These are phyloP conservation scores for Morone chrysops DNA, from an alignment of 2,113 vertebrate genomes.

Conservation along the genomic window DNA sequence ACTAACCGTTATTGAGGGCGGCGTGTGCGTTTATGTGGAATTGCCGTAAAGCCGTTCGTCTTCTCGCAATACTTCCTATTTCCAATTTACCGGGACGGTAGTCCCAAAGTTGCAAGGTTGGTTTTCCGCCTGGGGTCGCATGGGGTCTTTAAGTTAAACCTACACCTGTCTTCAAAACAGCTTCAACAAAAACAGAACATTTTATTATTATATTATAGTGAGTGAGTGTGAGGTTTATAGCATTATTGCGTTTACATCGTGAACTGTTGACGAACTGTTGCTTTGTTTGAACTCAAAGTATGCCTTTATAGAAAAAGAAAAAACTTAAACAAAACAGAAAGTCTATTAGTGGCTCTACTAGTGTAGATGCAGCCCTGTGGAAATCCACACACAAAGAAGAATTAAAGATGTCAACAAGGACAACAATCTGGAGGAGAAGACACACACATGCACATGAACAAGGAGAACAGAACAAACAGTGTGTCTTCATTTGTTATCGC, in stretches of 20 bases:
- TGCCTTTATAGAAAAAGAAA: neutral
- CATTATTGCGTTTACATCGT: no score
- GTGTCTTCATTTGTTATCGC: conserved; percentile 76
- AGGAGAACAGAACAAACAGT: conserved; percentile 54
- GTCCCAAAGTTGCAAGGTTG: no score
- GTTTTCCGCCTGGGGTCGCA: no score
- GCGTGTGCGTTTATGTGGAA: no score
- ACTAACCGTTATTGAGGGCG: no score
- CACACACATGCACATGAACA: conserved; percentile 34
- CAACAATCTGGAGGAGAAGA: conserved; percentile 25
- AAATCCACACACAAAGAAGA: conserved; percentile 5
- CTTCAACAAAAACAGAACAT: no score
- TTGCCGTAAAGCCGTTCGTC: no score
- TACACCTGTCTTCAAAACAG: no score
- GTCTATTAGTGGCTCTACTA: neutral
- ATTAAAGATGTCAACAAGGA: conserved; percentile 47
- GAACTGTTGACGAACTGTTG: neutral
- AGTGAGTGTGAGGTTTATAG: neutral
- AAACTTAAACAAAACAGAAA: neutral
- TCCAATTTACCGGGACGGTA: no score
- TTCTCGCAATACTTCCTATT: no score
- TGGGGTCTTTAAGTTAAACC: no score
- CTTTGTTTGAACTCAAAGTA: neutral
- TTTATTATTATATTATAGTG: no score
- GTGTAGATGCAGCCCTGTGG: neutral